phyloP scores from a whole-genome alignment of 1,140 invertebrate genomes.

The Euura saliciscinereae region DNA sequence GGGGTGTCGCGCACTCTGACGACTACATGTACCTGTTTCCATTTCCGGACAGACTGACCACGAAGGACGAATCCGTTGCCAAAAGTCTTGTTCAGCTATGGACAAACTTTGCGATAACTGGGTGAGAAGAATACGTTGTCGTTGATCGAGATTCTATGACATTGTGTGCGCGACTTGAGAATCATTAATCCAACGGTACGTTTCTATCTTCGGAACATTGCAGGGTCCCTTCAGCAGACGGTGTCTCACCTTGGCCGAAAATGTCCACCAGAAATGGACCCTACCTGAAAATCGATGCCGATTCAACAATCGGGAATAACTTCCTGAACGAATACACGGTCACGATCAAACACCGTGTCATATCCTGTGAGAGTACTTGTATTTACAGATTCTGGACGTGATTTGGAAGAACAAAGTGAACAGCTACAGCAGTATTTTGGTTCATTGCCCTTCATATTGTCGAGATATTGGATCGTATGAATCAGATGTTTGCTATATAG shows the following conservation, averaged over 20 bases:
- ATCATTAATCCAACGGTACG: too few relatives aligned
- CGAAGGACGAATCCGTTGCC: background rate
- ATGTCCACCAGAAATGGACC: background rate
- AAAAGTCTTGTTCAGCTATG: background rate
- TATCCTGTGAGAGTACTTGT: too few relatives aligned
- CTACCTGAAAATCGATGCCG: background rate
- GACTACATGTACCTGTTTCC: slow-evolving; percentile 3
- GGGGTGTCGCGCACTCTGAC: background rate
- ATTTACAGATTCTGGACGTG: too few relatives aligned
- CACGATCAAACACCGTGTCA: background rate
- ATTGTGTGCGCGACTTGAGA: too few relatives aligned
- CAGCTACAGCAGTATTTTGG: too few relatives aligned
- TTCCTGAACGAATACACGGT: background rate
- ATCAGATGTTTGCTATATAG: too few relatives aligned
- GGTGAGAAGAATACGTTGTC: background rate
- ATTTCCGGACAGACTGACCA: background rate
- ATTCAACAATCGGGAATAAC: background rate
- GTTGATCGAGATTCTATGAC: too few relatives aligned
- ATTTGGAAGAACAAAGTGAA: too few relatives aligned
- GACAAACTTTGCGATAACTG: background rate
- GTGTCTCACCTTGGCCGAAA: background rate
- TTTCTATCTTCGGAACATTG: background rate
- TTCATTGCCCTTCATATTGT: too few relatives aligned
- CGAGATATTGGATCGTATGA: too few relatives aligned
- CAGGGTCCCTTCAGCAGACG: background rate